Evolutionary conservation across 2,113 vertebrate species (phyloP).

Genomic region (Balaenoptera acutorostrata): DNA sequence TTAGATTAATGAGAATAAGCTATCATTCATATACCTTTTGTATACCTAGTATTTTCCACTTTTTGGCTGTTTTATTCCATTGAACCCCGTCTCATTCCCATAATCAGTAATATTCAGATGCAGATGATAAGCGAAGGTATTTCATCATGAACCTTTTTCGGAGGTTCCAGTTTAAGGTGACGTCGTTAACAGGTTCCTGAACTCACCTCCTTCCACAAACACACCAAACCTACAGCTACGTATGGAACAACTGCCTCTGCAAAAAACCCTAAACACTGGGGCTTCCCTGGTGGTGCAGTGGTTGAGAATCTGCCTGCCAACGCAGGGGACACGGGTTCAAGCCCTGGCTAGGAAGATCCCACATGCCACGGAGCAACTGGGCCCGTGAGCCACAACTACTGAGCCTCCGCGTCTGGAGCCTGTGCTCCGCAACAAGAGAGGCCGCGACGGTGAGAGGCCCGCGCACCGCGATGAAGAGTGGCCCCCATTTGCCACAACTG

Average conservation of each 20-base stretch:
- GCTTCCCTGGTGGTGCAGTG: too few relatives aligned
- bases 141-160: not conserved
- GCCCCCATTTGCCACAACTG: too few relatives aligned
- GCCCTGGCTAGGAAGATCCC: too few relatives aligned
- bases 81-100: not conserved
- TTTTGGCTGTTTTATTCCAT: not conserved
- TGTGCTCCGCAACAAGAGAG: too few relatives aligned
- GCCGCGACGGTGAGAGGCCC: too few relatives aligned
- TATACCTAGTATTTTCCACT: not conserved
- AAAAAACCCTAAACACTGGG: too few relatives aligned
- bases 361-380: too few relatives aligned
- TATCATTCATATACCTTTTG: not conserved
- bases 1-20: not conserved
- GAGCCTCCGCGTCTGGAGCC: too few relatives aligned
- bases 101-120: not conserved
- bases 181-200: not conserved
- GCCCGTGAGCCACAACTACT: too few relatives aligned
- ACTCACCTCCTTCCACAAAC: not conserved
- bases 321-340: too few relatives aligned
- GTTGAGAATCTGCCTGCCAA: too few relatives aligned
- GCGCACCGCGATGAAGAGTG: too few relatives aligned
- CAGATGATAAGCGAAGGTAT: not conserved
- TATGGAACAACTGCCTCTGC: not conserved
- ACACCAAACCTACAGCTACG: not conserved
- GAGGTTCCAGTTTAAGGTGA: not conserved